phyloP scores from a whole-genome alignment of 2,888 invertebrate species.

The Anthrax anthrax region DNA sequence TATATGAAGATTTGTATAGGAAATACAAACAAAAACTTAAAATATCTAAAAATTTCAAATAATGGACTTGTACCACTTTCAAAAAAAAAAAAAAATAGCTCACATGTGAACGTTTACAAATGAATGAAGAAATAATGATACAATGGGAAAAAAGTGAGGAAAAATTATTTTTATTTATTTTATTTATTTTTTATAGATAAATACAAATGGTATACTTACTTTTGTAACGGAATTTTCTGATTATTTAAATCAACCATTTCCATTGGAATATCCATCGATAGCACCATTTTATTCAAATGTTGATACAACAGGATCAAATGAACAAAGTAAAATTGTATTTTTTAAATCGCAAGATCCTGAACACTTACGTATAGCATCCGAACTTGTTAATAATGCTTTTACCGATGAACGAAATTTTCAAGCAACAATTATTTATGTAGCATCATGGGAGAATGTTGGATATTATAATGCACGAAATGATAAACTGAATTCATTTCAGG shows the following conservation, averaged over 20 bases:
- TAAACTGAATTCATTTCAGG: conserved; percentile 80
- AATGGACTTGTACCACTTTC: too few relatives aligned
- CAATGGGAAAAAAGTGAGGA: too few relatives aligned
- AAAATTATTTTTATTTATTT: too few relatives aligned
- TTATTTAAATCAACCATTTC: conserved; percentile 79
- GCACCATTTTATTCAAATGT: conserved; percentile 86
- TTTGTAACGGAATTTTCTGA: conserved; percentile 77
- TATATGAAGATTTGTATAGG: too few relatives aligned
- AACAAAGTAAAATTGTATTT: conserved; percentile 58
- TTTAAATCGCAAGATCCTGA: conserved; percentile 48
- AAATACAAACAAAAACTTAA: too few relatives aligned
- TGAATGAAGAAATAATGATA: too few relatives aligned
- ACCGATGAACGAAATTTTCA: conserved; percentile 55
- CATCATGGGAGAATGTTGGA: conserved; percentile 83
- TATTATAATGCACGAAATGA: conserved; percentile 47
- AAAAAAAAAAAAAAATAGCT: too few relatives aligned
- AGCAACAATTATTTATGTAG: conserved; percentile 66
- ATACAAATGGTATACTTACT: conserved; percentile 78
- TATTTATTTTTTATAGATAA: conserved; percentile 64
- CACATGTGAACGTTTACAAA: too few relatives aligned
- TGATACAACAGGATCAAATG: conserved; percentile 48
- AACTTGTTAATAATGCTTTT: conserved; percentile 59
- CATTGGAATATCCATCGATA: conserved; percentile 75
- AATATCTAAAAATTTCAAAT: too few relatives aligned
- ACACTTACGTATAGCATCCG: conserved; percentile 50